Conservation (phyloP, 2,888 invertebrate species). For the Gnatocerus cornutus region DNA sequence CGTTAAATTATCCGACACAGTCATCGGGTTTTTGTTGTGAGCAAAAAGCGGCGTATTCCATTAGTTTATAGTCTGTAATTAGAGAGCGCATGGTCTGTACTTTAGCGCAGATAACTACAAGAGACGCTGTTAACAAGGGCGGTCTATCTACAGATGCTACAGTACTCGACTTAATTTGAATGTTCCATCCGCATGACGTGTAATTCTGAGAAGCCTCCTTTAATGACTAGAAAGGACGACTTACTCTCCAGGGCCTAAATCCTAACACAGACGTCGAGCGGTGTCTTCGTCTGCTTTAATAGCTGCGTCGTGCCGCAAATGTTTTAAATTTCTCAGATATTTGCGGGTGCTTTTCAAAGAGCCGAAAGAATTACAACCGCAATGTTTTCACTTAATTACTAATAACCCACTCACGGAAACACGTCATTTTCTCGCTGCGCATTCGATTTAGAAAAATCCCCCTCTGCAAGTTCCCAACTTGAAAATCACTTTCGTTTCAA, state of each 20-base stretch:
- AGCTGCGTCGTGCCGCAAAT: conserved; percentile 25
- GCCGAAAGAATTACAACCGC: neutral
- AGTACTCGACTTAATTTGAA: conserved; percentile 55
- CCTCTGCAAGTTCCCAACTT: conserved; percentile 23
- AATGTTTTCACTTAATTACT: too few relatives aligned
- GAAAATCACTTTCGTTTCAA: conserved; percentile 36
- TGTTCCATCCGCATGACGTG: conserved; percentile 56
- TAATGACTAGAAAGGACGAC: conserved; percentile 51
- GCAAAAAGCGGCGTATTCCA: conserved; percentile 56
- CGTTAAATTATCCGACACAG: conserved; percentile 48
- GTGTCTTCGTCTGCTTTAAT: conserved; percentile 24
- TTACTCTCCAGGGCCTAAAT: conserved; percentile 34
- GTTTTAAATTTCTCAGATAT: conserved; percentile 16
- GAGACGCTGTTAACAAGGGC: conserved; percentile 49
- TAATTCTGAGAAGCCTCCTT: conserved; percentile 53
- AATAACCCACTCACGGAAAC: neutral
- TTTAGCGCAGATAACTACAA: conserved; percentile 51
- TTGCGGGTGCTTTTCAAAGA: neutral
- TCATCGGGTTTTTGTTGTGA: conserved; percentile 55
- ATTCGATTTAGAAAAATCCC: conserved; percentile 10
- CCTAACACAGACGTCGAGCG: conserved; percentile 33
- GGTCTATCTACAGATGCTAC: conserved; percentile 50
- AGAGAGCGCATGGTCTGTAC: conserved; percentile 50
- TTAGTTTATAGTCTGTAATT: conserved; percentile 55
- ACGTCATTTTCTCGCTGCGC: neutral